A percentile compares a stretch with the other conserved stretches of the same genome.
Conservation (phyloP, 2,113 vertebrate species). For the Trematocara unimaculatum region DNA sequence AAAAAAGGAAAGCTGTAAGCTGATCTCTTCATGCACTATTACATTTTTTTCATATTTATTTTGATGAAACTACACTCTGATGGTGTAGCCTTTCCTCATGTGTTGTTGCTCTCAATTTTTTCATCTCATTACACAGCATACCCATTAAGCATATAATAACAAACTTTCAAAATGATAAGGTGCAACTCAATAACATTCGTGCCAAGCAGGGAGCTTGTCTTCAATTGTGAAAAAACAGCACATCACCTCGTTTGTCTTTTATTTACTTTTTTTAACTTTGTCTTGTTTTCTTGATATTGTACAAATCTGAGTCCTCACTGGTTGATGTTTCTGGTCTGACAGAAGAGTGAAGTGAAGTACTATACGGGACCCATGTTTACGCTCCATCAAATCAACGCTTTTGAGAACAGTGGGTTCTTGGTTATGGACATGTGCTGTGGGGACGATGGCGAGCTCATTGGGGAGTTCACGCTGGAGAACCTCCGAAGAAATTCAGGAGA, state of each 20-base stretch:
- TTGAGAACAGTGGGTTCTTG: constrained; percentile 82
- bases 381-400: constrained; percentile 92
- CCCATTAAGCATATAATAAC: constrained; percentile 33
- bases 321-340: background rate
- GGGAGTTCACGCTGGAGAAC: constrained; percentile 80
- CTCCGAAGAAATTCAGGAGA: constrained; percentile 72
- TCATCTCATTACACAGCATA: constrained; percentile 51
- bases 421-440: constrained; percentile 88
- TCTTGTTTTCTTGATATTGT: background rate
- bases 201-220: background rate
- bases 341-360: constrained; percentile 73
- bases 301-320: background rate
- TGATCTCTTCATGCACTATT: constrained; percentile 37
- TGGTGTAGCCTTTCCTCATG: constrained; percentile 27
- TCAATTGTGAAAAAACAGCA: background rate
- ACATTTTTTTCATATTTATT: constrained; percentile 41
- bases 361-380: constrained; percentile 71
- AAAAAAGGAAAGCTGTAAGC: constrained; percentile 9
- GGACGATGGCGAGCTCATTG: constrained; percentile 77
- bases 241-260: background rate
- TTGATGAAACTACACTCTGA: constrained; percentile 48
- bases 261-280: background rate
- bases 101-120: constrained; percentile 43
- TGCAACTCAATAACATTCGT: background rate
- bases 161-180: constrained; percentile 31